Conservation (phyloP, 2,888 invertebrate species). For the Diarsia mendica region DNA sequence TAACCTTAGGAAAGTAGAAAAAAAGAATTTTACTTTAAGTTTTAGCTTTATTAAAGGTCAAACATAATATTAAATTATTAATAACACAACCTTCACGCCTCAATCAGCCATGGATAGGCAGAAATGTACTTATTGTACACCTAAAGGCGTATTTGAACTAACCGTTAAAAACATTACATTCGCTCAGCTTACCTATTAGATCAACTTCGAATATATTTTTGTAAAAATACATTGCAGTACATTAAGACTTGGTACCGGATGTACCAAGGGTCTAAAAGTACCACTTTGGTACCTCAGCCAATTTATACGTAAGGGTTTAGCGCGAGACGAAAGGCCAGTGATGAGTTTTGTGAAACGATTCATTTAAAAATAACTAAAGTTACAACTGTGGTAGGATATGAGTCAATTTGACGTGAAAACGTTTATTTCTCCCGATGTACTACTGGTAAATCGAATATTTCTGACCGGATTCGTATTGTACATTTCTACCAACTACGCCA, state of each 20-base stretch:
- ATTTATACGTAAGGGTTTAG: conserved; percentile 65
- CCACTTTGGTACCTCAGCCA: conserved; percentile 59
- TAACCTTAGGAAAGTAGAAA: conserved; percentile 36
- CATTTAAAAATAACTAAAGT: background rate
- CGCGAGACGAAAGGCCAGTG: conserved; percentile 34
- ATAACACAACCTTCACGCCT: conserved; percentile 57
- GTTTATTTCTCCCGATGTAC: too few relatives aligned
- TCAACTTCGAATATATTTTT: conserved; percentile 66
- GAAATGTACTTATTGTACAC: conserved; percentile 26
- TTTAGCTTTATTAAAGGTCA: conserved; percentile 59
- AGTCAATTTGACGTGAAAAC: background rate
- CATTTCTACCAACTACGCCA: background rate
- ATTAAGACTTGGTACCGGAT: conserved; percentile 45
- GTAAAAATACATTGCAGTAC: conserved; percentile 63
- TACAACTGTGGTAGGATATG: conserved; percentile 40
- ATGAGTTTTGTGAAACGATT: conserved; percentile 23
- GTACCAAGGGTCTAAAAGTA: conserved; percentile 58
- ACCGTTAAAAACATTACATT: conserved; percentile 62
- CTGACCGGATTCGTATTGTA: background rate
- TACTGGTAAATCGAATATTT: too few relatives aligned
- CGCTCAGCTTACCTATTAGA: conserved; percentile 39
- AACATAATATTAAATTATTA: conserved; percentile 65
- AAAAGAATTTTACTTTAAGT: conserved; percentile 49
- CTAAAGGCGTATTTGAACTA: conserved; percentile 19
- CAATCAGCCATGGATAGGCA: conserved; percentile 13